Conservation (phyloP, 2,797 vertebrate genomes). For the Sciurus vulgaris region DNA sequence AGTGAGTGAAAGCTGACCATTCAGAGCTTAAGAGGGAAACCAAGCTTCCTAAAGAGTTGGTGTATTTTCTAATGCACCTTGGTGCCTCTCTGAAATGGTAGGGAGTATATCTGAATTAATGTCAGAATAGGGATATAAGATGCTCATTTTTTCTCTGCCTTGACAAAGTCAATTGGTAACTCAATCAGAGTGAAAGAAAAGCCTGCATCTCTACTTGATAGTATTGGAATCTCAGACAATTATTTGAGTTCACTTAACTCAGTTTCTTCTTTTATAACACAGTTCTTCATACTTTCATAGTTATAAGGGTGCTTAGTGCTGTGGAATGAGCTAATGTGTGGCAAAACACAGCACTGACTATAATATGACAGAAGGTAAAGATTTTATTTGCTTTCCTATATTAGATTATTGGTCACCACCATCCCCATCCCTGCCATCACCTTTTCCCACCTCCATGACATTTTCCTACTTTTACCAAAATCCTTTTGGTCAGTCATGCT, state of each 20-base stretch:
- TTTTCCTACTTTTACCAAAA: slow-evolving; percentile 1
- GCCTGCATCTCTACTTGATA: not conserved
- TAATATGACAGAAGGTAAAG: not conserved
- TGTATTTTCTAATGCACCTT: not conserved
- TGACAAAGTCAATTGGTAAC: not conserved
- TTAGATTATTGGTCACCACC: not conserved
- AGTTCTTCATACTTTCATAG: not conserved
- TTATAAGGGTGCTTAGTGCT: not conserved
- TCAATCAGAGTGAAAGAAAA: not conserved
- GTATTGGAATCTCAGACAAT: not conserved
- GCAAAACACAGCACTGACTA: not conserved
- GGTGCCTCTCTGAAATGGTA: not conserved
- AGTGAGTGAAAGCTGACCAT: not conserved
- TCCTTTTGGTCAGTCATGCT: not conserved
- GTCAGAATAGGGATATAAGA: not conserved
- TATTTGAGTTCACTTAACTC: not conserved
- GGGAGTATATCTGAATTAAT: not conserved
- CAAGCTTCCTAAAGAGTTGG: not conserved
- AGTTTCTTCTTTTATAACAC: not conserved
- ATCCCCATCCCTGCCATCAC: not conserved
- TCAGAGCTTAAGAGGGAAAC: not conserved
- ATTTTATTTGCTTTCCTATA: not conserved
- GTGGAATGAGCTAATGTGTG: not conserved
- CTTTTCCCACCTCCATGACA: not conserved
- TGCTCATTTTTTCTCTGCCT: not conserved